Conservation (phyloP, 2,113 vertebrate species). For the Scatophagus argus region DNA sequence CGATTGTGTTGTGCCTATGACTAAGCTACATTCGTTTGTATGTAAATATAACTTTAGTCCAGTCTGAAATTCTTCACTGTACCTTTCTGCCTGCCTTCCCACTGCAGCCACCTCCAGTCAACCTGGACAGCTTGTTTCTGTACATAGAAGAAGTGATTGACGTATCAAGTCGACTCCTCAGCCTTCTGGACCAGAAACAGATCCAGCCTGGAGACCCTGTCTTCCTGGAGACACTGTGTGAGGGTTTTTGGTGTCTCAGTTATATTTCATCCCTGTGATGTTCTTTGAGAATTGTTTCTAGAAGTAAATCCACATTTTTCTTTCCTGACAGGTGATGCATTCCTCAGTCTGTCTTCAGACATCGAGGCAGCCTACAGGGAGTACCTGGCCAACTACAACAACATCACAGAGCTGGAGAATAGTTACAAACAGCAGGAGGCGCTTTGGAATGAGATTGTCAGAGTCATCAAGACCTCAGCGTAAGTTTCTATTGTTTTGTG, state of each 20-base stretch:
- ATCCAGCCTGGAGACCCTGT: slow-evolving; percentile 68
- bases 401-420: slow-evolving; percentile 87
- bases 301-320: neutral
- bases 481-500: slow-evolving; percentile 78
- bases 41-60: neutral
- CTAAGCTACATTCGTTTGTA: neutral
- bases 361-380: slow-evolving; percentile 90
- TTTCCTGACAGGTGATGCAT: slow-evolving; percentile 85
- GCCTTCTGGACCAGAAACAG: slow-evolving; percentile 83
- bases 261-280: too few relatives aligned
- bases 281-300: too few relatives aligned
- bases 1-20: neutral
- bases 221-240: slow-evolving; percentile 88
- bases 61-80: neutral
- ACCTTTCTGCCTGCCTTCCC: neutral
- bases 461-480: slow-evolving; percentile 85
- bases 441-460: slow-evolving; percentile 87
- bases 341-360: slow-evolving; percentile 90
- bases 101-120: slow-evolving; percentile 85
- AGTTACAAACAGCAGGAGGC: slow-evolving; percentile 88
- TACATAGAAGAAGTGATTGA: slow-evolving; percentile 89
- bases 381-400: slow-evolving; percentile 90
- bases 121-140: slow-evolving; percentile 91
- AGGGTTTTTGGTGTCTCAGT: slow-evolving; percentile 61
- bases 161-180: slow-evolving; percentile 86